Percentiles rank a stretch among this genome's conserved stretches.
phyloP scores from a whole-genome alignment of 2,888 invertebrate genomes.

The Thumatha senex region DNA sequence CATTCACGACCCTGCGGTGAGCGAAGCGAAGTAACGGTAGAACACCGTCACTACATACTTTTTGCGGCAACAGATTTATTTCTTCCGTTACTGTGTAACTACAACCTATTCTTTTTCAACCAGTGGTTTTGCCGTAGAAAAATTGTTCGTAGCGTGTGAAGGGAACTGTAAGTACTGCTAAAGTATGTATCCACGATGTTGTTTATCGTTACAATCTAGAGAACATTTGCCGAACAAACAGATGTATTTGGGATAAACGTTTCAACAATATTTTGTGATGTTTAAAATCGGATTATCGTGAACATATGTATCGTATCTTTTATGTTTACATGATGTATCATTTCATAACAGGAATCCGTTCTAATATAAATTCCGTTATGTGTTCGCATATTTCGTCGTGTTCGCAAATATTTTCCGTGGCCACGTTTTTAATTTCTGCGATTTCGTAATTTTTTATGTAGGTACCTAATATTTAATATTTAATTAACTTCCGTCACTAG shows the following conservation, averaged over 20 bases:
- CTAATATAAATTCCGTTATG: neutral
- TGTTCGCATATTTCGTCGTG: neutral
- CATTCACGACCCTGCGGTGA: conserved; percentile 22
- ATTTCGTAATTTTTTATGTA: too few species aligned
- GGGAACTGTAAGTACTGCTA: conserved; percentile 16
- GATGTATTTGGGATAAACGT: conserved; percentile 39
- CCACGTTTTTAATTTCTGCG: neutral
- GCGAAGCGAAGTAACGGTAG: conserved; percentile 17
- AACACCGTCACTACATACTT: conserved; percentile 43
- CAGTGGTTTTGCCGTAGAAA: conserved; percentile 19
- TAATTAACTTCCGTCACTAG: too few species aligned
- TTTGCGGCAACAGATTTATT: conserved; percentile 57
- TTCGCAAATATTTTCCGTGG: neutral
- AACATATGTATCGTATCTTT: conserved; percentile 17
- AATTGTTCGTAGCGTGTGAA: conserved; percentile 32
- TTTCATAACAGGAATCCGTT: conserved; percentile 11
- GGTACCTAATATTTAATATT: too few species aligned
- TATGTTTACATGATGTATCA: conserved; percentile 21
- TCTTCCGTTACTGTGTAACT: conserved; percentile 49
- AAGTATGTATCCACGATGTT: neutral
- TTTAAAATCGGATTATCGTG: conserved; percentile 13
- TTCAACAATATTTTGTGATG: conserved; percentile 33
- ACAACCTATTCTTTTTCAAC: conserved; percentile 38
- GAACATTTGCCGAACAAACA: conserved; percentile 20
- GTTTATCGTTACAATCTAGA: conserved; percentile 15